Evolutionary conservation across 2,113 vertebrate genomes (phyloP), one percentile per base, ranked within the genome.

Genomic region (Cyphomyrus plagiostoma): DNA sequence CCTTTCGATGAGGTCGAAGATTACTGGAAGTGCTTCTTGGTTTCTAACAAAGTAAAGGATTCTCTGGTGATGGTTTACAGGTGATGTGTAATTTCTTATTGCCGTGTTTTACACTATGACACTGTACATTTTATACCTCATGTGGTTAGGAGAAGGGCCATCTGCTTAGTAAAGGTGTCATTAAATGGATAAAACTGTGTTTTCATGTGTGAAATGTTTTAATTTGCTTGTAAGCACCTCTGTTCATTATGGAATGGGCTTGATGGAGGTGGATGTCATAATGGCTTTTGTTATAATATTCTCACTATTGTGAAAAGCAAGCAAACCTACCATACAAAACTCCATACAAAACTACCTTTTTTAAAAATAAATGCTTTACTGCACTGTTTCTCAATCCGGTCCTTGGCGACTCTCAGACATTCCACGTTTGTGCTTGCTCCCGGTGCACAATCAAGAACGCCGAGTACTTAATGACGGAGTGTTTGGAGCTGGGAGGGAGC

Each of bases 1-100:
- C 30, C 10, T 30, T 4, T 30, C 3, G 19, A 49, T 84, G 83
- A 70, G 80, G 88, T 88, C 21, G 83, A 87, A 87, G 90, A 90
- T 48, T 90, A 92, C 53, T 89, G 91, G 85, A 46, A 89, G 52
- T 87, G 91, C 90, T 46, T 82, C 90, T 88, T 82, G 74, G 82
- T 84, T 87, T 80, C 50, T 88, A 83, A 86, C 91, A 85, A 88
- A 91, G 45, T 91, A 90, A 92, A 89, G 23, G 74, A 90, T 90
- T 93, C 35, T 89, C 92, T 94, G 92, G 83, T 95, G n/a, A 10
- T n/a, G 2, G n/a, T 94, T 92, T 93, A 92, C 91, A 91, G 88
- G 90, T 91, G 91, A 26, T 30, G 89, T 4, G 89, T 92, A 94
- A 92, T 87, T 94, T 93, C 85, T 56, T 35, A 35, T 87, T 86